Conservation (phyloP, 2,888 invertebrate species). For the Drosophila nr. medialis region DNA sequence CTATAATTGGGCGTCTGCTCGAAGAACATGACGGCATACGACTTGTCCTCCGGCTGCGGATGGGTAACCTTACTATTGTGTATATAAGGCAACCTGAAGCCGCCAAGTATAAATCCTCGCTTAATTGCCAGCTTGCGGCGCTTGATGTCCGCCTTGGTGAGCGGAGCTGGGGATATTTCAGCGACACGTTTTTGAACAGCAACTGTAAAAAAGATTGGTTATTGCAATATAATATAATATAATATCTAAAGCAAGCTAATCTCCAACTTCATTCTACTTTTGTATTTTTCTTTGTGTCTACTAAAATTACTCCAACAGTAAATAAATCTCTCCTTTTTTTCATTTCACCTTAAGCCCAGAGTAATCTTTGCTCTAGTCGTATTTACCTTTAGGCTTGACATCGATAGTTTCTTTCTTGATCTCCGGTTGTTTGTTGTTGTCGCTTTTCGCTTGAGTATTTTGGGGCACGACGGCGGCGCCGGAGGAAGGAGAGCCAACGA, state of each 20-base stretch:
- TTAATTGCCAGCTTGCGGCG: slow-evolving; percentile 62
- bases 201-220: background rate
- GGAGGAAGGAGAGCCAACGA: background rate
- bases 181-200: slow-evolving; percentile 53
- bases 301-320: background rate
- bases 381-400: slow-evolving; percentile 32
- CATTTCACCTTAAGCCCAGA: background rate
- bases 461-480: background rate
- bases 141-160: slow-evolving; percentile 62
- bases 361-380: background rate
- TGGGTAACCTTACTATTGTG: slow-evolving; percentile 34
- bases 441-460: slow-evolving; percentile 42
- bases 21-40: slow-evolving; percentile 67
- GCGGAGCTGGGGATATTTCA: slow-evolving; percentile 6
- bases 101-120: slow-evolving; percentile 63
- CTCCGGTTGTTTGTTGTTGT: slow-evolving; percentile 13
- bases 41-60: slow-evolving; percentile 62
- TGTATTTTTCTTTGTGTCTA: background rate
- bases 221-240: background rate
- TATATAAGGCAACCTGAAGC: slow-evolving; percentile 53
- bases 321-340: background rate
- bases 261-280: background rate
- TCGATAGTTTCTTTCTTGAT: slow-evolving; percentile 18
- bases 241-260: background rate
- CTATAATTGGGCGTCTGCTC: slow-evolving; percentile 60